Conservation (phyloP, 1,140 invertebrate genomes). For the Panonychus citri region DNA sequence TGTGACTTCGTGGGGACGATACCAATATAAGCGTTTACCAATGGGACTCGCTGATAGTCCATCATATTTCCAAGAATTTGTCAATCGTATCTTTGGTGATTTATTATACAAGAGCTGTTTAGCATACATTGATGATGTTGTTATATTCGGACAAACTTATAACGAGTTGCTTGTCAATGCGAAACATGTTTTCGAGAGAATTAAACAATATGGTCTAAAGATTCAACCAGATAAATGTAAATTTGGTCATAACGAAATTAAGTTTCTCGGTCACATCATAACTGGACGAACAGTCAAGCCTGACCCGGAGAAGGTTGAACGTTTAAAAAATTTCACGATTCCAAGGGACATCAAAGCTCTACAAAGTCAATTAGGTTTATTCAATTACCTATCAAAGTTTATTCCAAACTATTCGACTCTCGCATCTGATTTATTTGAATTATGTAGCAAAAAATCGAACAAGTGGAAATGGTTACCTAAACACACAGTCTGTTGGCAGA, state of each 20-base stretch:
- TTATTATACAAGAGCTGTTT: constrained; percentile 5
- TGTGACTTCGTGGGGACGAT: constrained; percentile 4
- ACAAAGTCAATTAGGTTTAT: constrained; percentile 24
- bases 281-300: constrained; percentile 5
- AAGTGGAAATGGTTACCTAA: no score
- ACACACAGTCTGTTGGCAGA: no score
- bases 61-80: constrained; percentile 21
- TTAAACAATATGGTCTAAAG: constrained; percentile 8
- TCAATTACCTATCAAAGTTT: constrained; percentile 9
- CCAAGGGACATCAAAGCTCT: constrained; percentile 18
- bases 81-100: constrained; percentile 12
- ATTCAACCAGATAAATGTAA: constrained; percentile 12
- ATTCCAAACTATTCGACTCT: constrained; percentile 16
- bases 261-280: constrained; percentile 11
- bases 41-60: constrained; percentile 23
- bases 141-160: constrained; percentile 12
- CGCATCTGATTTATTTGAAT: no score
- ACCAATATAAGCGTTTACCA: constrained; percentile 17
- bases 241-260: constrained; percentile 5
- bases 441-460: no score
- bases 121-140: constrained; percentile 18
- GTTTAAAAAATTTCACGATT: constrained; percentile 3
- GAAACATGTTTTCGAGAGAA: constrained; percentile 12
- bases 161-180: constrained; percentile 14
- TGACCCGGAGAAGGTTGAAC: constrained; percentile 11